These are phyloP conservation scores for Limanda limanda DNA, from an alignment of 2,113 vertebrate genomes.

Conservation along the genomic window DNA sequence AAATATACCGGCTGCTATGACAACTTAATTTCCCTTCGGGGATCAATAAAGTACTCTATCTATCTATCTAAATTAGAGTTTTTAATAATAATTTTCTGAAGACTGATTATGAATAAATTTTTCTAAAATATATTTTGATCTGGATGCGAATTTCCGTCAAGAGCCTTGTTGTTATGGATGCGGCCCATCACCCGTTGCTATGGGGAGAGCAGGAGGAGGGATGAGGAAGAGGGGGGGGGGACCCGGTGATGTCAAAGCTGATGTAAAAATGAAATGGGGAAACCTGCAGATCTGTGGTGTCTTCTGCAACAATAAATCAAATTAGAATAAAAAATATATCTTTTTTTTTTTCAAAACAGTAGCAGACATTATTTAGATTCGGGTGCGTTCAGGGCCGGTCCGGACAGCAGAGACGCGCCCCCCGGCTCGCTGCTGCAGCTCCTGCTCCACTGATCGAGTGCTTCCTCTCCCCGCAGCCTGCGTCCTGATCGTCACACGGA, in stretches of 20 bases:
- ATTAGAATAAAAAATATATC: conserved; percentile 6
- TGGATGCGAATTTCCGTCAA: conserved; percentile 3
- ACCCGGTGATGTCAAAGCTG: conserved; percentile 79
- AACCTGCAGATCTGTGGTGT: conserved; percentile 63
- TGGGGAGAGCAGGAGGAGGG: background rate
- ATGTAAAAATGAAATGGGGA: conserved; percentile 72
- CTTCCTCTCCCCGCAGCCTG: conserved; percentile 57
- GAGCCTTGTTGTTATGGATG: conserved; percentile 16
- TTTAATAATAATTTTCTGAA: too few species aligned
- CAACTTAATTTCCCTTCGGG: too few species aligned
- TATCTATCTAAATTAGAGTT: too few species aligned
- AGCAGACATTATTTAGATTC: conserved; percentile 31
- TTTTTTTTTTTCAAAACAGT: background rate
- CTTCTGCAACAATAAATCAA: conserved; percentile 40
- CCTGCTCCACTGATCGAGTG: conserved; percentile 55
- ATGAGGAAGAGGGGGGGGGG: conserved; percentile 32
- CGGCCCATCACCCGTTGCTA: conserved; percentile 36
- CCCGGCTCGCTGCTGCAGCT: conserved; percentile 32
- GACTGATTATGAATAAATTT: background rate
- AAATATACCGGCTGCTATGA: too few species aligned
- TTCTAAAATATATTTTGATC: background rate
- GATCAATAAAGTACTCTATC: too few species aligned
- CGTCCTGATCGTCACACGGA: conserved; percentile 75
- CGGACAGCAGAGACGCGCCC: conserved; percentile 16
- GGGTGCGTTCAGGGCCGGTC: conserved; percentile 60